These are phyloP conservation scores for Acanthoscelides obtectus DNA, from an alignment of 2,888 invertebrate species.

Conservation along the genomic window DNA sequence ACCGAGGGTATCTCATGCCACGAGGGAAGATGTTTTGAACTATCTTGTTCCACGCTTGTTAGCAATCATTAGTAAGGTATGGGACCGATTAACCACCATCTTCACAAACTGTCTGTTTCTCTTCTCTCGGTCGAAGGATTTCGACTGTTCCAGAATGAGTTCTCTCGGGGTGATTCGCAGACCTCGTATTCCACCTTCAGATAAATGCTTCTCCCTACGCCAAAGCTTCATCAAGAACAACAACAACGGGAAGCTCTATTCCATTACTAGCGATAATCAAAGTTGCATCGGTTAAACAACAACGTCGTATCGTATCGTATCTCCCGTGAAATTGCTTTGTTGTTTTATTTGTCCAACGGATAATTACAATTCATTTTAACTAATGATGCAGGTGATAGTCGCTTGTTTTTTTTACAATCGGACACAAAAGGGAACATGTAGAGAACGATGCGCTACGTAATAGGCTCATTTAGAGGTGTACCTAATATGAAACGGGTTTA, in stretches of 20 bases:
- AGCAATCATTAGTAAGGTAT: too few relatives aligned
- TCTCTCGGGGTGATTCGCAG: too few relatives aligned
- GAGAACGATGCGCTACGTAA: conserved; percentile 1
- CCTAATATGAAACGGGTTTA: neutral
- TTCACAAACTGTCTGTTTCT: too few relatives aligned
- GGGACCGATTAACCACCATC: too few relatives aligned
- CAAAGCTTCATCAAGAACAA: conserved; percentile 19
- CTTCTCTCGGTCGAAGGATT: too few relatives aligned
- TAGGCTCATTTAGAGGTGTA: neutral
- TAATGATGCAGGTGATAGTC: conserved; percentile 15
- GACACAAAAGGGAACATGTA: neutral
- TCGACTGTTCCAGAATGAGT: too few relatives aligned
- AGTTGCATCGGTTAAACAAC: conserved; percentile 18
- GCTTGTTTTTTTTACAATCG: neutral
- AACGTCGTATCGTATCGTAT: too few relatives aligned
- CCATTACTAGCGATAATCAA: conserved; percentile 18
- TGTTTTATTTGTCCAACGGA: conserved; percentile 17
- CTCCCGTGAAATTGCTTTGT: conserved; percentile 23
- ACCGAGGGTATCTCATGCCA: too few relatives aligned
- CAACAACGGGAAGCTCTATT: conserved; percentile 14
- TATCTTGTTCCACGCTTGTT: too few relatives aligned
- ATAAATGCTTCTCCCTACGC: neutral
- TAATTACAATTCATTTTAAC: conserved; percentile 21
- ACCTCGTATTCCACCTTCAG: too few relatives aligned
- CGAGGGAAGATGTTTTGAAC: too few relatives aligned